Base-by-base conservation (phyloP, 2,113 vertebrate genomes). In the Pollachius pollachius region DNA sequence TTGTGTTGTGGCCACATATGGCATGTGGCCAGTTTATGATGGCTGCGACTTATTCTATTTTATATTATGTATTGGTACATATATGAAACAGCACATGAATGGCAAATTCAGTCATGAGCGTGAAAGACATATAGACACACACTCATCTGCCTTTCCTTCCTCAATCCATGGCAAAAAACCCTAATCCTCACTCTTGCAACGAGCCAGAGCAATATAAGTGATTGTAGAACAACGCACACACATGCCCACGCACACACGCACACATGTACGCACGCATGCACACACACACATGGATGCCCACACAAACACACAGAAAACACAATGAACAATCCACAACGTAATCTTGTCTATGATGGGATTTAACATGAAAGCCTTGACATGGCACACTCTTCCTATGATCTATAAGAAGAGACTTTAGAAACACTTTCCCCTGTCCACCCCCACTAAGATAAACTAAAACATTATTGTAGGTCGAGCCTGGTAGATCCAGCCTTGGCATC, bases 381-480 rank as follows among this genome's bases (percentile, higher is more conserved):
- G 23, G 48, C 8, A 69, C 56, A 30, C 52, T 18, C 73, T 21
- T 13, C 67, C 34, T 34, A 67, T 57, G 56, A 17, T 54, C 67
- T 17, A 18, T 60, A 27, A 25, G 41, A 16, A 17, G 41, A 27
- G 17, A 62, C 23, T 78, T 70, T 59, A 15, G 11, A 68, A 58
- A 61, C 64, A 30, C 56, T 19, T 48, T 27, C 61, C 57, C n/a
- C 30, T 34, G 30, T 34, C 4, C 4, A 13, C 41, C 41, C 41
- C 41, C 8, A 48, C 41, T 48, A 48, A 34, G 30, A 34, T 34
- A 48, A 48, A 9, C 65, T 58, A 19, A 58, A 65, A 34, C 63
- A 41, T 27, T 34, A 80, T 84, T 83, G 71, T 81, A 60, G 76
- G 76, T 68, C 70, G 80, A 64, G 63, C 70, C 52, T 19, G 0